Base-by-base conservation (phyloP, 2,888 invertebrate genomes). In the Arenicola marina region DNA sequence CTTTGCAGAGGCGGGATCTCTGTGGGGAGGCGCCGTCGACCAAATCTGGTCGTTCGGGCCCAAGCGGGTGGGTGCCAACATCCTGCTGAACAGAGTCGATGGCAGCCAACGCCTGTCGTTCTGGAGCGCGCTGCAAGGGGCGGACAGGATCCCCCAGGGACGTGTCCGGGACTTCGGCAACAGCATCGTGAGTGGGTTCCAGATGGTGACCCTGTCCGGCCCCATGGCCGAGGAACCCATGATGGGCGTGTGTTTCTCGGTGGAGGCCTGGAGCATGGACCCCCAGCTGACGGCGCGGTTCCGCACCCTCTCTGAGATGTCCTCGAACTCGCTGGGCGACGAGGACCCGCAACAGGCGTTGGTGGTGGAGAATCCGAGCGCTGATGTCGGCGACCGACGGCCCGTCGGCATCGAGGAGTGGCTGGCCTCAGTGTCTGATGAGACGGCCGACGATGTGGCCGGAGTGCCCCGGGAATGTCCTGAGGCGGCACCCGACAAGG, bases 181-280 rank as follows among this genome's bases (percentile, higher is more conserved):
- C 78, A 75, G 78, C 62, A 72, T 83, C 61, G 65, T 82, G 3
- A 76, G 74, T 68, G 84, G 84, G 3, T 84, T 84, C 67, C 81
- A 83, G 69, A 83, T 94, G 83, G 92, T 92, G 4, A 89, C 93
- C 31, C 84, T 91, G 59, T 89, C 93, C 46, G 99, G 99, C 0
- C 98, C 98, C 0, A 83, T 99, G 51, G 99, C 98, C 84, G 95
- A 96, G 76, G 99, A 99, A 79, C 95, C 96, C 1, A 90, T 99
- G 90, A 91, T 91, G 86, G 97, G 97, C 1, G 94, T 97, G 0
- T 78, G 78, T 63, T 95, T 97, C 84, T 86, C 92, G 59, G 87
- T 98, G 1, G 91, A 93, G 74, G 90, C 92, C 71, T 97, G 95
- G 92, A 33, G 46, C 21, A 44, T 46, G 43, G 31, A 48, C 48